Conservation (phyloP, 2,888 invertebrate species). For the Pocota personata region DNA sequence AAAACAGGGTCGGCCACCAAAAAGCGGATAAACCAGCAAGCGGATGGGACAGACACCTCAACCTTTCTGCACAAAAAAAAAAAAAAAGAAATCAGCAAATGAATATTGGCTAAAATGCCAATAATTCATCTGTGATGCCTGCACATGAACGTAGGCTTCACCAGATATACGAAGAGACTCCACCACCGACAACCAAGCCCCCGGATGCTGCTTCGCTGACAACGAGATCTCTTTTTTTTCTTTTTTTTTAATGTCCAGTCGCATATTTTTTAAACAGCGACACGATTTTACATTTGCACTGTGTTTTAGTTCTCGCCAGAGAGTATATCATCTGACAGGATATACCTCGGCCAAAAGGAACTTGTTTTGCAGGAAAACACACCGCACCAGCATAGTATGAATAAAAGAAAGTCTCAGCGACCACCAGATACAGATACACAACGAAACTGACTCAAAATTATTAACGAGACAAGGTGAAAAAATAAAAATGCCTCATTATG, state of each 20-base stretch:
- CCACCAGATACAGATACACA: conserved; percentile 41
- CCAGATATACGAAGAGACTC: conserved; percentile 74
- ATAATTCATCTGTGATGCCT: conserved; percentile 83
- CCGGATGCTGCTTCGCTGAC: conserved; percentile 58
- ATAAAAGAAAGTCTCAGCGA: conserved; percentile 17
- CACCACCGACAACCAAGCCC: conserved; percentile 45
- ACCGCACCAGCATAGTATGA: not conserved
- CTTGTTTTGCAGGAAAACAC: conserved; percentile 56
- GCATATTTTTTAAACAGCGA: conserved; percentile 73
- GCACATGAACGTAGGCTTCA: conserved; percentile 80
- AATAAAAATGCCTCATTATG: conserved; percentile 74
- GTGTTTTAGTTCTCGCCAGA: conserved; percentile 66
- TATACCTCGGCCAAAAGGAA: conserved; percentile 54
- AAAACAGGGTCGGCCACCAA: conserved; percentile 77
- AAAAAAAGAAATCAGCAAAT: conserved; percentile 68
- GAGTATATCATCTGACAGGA: conserved; percentile 71
- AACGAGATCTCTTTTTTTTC: conserved; percentile 53
- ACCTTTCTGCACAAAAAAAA: conserved; percentile 9
- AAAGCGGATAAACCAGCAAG: conserved; percentile 67
- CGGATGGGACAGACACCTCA: conserved; percentile 63
- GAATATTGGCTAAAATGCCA: conserved; percentile 83
- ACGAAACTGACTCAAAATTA: conserved; percentile 70
- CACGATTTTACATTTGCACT: conserved; percentile 73
- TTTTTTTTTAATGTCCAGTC: conserved; percentile 55
- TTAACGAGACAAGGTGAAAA: conserved; percentile 71